Evolutionary conservation across 2,888 invertebrate species (phyloP).

Genomic region (Acrobasis suavella): DNA sequence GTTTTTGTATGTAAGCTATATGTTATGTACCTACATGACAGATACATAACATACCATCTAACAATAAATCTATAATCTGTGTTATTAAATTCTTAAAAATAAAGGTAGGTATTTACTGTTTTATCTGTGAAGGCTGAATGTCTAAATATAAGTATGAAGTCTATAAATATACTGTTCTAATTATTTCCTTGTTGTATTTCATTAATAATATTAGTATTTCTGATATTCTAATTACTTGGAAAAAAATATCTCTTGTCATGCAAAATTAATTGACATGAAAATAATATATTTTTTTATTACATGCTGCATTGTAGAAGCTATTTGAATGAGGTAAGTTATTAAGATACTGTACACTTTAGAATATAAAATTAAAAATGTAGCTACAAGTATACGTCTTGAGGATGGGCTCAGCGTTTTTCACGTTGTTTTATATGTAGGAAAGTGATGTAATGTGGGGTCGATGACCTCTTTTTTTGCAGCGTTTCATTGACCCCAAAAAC

Average conservation of each 20-base stretch:
- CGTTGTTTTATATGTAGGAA: conserved; percentile 46
- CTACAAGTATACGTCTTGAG: not conserved
- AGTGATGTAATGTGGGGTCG: conserved; percentile 63
- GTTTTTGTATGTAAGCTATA: no score
- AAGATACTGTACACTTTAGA: not conserved
- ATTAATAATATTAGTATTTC: not conserved
- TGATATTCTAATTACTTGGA: not conserved
- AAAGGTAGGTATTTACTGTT: not conserved
- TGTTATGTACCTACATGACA: no score
- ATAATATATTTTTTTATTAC: conserved; percentile 25
- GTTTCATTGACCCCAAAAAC: conserved; percentile 70
- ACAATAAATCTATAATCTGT: no score
- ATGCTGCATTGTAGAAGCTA: conserved; percentile 28
- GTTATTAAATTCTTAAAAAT: no score
- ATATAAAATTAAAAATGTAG: not conserved
- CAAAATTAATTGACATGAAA: not conserved
- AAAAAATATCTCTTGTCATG: not conserved
- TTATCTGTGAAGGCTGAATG: not conserved
- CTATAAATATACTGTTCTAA: not conserved
- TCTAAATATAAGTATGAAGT: not conserved
- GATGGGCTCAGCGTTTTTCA: not conserved
- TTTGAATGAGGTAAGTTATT: conserved; percentile 29
- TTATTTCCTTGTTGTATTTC: not conserved
- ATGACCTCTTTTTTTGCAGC: conserved; percentile 71
- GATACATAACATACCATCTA: no score